These are phyloP conservation scores for Styela plicata DNA, from an alignment of 23 tunicate genomes.

Conservation along the genomic window DNA sequence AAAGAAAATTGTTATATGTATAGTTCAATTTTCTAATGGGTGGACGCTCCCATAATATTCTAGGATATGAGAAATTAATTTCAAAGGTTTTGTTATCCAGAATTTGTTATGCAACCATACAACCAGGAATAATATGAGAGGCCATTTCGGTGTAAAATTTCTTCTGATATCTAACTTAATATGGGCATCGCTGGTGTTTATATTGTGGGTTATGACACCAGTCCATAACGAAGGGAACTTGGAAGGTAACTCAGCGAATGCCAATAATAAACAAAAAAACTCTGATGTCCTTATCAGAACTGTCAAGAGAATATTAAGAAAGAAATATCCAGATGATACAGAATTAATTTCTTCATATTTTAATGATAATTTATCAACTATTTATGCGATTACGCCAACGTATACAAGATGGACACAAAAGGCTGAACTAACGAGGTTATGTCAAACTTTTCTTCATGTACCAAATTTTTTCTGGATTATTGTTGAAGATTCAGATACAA, in stretches of 20 bases:
- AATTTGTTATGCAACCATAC: too few relatives aligned
- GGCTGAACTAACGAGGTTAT: conserved; percentile 86
- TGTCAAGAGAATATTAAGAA: background rate
- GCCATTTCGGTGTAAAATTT: background rate
- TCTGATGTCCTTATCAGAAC: background rate
- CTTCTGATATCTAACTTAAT: background rate
- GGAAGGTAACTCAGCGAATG: background rate
- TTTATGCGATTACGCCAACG: conserved; percentile 90
- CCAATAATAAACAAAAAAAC: background rate
- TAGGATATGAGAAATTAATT: too few relatives aligned
- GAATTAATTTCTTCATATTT: conserved; percentile 9
- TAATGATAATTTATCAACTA: conserved; percentile 26
- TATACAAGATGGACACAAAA: conserved; percentile 95
- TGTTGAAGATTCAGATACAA: conserved; percentile 78
- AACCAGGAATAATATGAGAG: too few relatives aligned
- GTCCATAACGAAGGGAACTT: background rate
- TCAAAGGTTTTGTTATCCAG: too few relatives aligned
- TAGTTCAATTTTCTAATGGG: too few relatives aligned
- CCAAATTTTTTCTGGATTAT: conserved; percentile 91
- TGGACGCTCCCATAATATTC: too few relatives aligned
- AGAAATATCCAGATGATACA: conserved; percentile 26
- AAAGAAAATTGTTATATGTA: too few relatives aligned
- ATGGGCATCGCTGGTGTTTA: background rate
- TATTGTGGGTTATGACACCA: conserved; percentile 6
- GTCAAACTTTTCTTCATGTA: conserved; percentile 86